These are phyloP conservation scores for Hemiprocne comata DNA, from an alignment of 2,113 vertebrate species.

Conservation along the genomic window DNA sequence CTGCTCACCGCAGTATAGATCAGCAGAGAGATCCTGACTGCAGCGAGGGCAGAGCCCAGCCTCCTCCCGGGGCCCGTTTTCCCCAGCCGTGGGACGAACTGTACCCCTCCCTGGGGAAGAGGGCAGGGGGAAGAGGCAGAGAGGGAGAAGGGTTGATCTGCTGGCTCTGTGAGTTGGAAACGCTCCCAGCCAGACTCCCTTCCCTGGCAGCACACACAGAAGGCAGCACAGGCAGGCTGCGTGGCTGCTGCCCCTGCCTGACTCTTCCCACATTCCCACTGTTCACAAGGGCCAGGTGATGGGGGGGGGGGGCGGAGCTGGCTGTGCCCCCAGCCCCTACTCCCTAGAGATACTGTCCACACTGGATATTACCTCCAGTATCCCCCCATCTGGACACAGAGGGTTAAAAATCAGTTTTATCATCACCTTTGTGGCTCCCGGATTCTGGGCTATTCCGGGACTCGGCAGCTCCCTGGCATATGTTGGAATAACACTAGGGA, in stretches of 20 bases:
- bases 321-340: background rate
- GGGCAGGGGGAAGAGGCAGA: background rate
- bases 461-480: background rate
- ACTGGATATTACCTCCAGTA: background rate
- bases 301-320: background rate
- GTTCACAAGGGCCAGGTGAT: background rate
- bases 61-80: background rate
- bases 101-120: background rate
- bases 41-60: constrained; percentile 41
- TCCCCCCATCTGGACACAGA: background rate
- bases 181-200: background rate
- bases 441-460: background rate
- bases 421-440: background rate
- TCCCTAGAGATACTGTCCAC: background rate
- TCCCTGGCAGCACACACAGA: background rate
- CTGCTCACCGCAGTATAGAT: constrained; percentile 72
- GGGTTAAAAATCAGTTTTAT: constrained; percentile 2
- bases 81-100: background rate
- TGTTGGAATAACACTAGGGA: background rate
- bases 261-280: background rate
- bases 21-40: constrained; percentile 60
- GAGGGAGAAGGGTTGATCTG: background rate
- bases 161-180: background rate
- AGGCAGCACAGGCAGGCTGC: background rate
- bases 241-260: background rate